Percentiles rank a stretch among this genome's conserved stretches.
These are phyloP conservation scores for Petrocephalus microphthalmus DNA, from an alignment of 2,113 vertebrate genomes.

Conservation along the genomic window DNA sequence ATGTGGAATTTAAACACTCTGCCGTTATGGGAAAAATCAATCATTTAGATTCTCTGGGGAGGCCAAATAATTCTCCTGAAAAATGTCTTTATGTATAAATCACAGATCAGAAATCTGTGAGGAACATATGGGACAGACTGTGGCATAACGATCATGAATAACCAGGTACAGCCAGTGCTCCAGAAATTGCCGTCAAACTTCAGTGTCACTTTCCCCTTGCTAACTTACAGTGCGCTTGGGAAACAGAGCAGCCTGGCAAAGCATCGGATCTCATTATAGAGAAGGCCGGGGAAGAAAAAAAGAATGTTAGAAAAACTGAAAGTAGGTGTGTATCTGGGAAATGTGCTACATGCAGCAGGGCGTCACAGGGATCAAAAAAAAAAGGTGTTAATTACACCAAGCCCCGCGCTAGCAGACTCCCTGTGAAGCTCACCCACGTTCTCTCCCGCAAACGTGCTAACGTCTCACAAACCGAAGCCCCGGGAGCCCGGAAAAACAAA, in stretches of 20 bases:
- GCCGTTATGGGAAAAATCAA: not conserved
- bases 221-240: not conserved
- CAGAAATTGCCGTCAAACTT: not conserved
- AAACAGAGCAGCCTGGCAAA: not conserved
- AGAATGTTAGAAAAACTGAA: not conserved
- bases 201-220: not conserved
- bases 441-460: slow-evolving; percentile 1
- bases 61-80: not conserved
- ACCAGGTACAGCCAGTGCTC: not conserved
- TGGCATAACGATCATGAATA: not conserved
- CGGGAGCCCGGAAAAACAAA: not conserved
- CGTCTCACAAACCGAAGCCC: not conserved
- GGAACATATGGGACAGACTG: not conserved
- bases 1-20: not conserved
- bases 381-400: slow-evolving; percentile 5
- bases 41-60: not conserved
- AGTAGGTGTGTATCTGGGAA: not conserved
- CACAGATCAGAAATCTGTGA: not conserved
- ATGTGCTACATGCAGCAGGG: not conserved
- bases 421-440: not conserved
- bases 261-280: not conserved
- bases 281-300: not conserved
- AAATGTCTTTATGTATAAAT: not conserved
- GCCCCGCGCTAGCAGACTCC: not conserved
- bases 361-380: not conserved